phyloP scores from a whole-genome alignment of 2,113 vertebrate genomes.

The Aldabrachelys gigantea region DNA sequence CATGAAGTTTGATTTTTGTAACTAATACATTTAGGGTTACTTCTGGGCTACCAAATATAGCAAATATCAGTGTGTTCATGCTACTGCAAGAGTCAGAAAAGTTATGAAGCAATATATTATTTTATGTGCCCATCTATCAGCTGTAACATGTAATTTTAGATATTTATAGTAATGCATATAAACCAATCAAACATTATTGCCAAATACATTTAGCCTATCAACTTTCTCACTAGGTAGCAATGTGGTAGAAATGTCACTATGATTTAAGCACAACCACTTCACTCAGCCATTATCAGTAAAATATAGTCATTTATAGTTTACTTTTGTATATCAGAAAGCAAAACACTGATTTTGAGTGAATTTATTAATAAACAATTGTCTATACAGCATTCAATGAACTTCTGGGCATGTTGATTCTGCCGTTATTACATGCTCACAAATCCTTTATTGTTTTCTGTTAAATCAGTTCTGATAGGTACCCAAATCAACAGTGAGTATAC shows the following conservation, averaged over 20 bases:
- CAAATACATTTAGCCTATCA: neutral
- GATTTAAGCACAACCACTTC: neutral
- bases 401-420: neutral
- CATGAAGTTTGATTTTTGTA: neutral
- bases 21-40: neutral
- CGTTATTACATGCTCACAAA: neutral
- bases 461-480: neutral
- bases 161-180: neutral
- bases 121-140: neutral
- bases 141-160: neutral
- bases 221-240: neutral
- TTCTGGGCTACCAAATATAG: neutral
- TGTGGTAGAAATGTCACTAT: neutral
- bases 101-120: neutral
- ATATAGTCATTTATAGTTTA: neutral
- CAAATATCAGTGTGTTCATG: constrained; percentile 1
- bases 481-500: neutral
- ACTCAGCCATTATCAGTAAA: neutral
- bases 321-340: neutral
- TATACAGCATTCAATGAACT: neutral
- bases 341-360: neutral
- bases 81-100: neutral
- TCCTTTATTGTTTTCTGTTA: neutral
- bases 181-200: neutral
- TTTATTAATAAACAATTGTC: neutral